These are phyloP conservation scores for Aselliscus stoliczkanus DNA, from an alignment of 2,797 vertebrate species.

Conservation along the genomic window DNA sequence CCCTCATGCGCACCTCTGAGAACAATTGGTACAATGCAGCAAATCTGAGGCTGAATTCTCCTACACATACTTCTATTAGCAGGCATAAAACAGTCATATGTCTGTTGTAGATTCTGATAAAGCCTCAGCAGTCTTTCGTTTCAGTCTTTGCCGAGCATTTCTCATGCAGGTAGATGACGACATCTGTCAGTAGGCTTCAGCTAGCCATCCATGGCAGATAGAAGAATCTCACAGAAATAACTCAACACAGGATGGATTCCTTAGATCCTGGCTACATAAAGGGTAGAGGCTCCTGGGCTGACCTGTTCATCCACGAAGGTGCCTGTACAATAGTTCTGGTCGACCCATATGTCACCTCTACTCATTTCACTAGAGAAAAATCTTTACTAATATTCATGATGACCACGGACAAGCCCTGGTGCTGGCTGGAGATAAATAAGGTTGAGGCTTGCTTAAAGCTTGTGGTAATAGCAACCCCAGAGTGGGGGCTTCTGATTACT, in stretches of 20 bases:
- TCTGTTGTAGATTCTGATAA: background rate
- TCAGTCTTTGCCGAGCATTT: background rate
- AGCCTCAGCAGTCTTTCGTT: background rate
- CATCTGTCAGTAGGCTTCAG: background rate
- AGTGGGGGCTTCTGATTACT: background rate
- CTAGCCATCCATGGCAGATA: background rate
- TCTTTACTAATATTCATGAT: background rate
- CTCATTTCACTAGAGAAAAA: background rate
- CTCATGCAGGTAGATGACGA: background rate
- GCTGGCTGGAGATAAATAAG: background rate
- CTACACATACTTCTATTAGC: background rate
- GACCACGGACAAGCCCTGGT: background rate
- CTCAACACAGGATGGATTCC: background rate
- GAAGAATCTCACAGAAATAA: background rate
- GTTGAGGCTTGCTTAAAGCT: background rate
- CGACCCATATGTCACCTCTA: background rate
- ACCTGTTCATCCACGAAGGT: background rate
- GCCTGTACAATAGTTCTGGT: background rate
- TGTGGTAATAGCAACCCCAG: background rate
- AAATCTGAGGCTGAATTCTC: background rate
- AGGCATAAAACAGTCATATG: background rate
- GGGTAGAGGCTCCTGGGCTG: background rate
- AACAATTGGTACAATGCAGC: background rate
- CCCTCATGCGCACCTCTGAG: rapidly evolving
- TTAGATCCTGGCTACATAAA: background rate